Evolutionary conservation across 2,797 vertebrate genomes (phyloP).

Genomic region (Strix occidentalis): DNA sequence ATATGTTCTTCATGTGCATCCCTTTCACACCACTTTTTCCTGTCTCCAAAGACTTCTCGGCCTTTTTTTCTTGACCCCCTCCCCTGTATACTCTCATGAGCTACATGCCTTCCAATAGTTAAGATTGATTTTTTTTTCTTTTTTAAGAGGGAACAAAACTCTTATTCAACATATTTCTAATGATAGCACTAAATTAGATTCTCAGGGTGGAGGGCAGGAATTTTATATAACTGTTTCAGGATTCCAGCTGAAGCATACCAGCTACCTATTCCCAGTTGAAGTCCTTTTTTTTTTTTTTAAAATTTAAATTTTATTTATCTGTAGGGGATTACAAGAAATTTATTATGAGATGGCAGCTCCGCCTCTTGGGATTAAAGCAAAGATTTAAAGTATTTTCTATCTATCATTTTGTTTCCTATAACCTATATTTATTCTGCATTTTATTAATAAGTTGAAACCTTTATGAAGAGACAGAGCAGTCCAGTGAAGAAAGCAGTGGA

Average conservation of each 20-base stretch:
- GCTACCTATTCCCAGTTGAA: neutral
- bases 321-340: neutral
- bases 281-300: neutral
- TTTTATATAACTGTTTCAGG: neutral
- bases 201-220: rapidly evolving
- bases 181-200: neutral
- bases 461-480: neutral
- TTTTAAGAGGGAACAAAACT: neutral
- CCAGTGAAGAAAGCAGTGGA: neutral
- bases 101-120: neutral
- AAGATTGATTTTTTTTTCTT: neutral
- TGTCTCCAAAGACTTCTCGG: neutral
- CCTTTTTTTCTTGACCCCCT: neutral
- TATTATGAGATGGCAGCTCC: neutral
- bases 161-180: neutral
- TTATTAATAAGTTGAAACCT: neutral
- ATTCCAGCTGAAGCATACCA: neutral
- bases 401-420: neutral
- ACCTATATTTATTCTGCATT: neutral
- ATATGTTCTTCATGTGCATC: neutral
- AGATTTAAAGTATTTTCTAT: neutral
- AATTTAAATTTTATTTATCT: neutral
- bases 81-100: neutral
- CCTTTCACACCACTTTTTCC: neutral
- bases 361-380: neutral